phyloP scores from a whole-genome alignment of 2,888 invertebrate genomes.

The Drosophila falleni region DNA sequence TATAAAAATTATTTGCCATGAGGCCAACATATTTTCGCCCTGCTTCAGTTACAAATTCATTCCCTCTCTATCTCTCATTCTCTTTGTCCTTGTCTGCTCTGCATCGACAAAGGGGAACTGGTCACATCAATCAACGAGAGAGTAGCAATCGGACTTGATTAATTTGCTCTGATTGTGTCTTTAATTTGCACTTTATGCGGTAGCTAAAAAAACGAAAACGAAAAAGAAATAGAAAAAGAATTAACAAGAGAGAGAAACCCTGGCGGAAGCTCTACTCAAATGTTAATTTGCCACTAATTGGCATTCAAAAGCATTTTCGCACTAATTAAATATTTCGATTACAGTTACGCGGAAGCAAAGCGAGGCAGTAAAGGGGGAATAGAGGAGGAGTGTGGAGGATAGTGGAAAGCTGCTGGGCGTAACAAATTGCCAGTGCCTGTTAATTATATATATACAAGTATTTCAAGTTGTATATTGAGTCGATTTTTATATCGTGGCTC shows the following conservation, averaged over 20 bases:
- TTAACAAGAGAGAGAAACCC: constrained; percentile 9
- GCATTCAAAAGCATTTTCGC: constrained; percentile 81
- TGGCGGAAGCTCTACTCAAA: constrained; percentile 52
- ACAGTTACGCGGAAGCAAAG: constrained; percentile 41
- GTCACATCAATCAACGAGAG: constrained; percentile 70
- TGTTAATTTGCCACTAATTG: constrained; percentile 82
- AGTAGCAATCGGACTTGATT: constrained; percentile 73
- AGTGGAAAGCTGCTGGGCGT: constrained; percentile 1
- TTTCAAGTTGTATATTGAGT: constrained; percentile 28
- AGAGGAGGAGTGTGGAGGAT: neutral
- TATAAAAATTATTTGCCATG: constrained; percentile 56
- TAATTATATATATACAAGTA: constrained; percentile 50
- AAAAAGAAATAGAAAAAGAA: constrained; percentile 18
- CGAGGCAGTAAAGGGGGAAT: neutral
- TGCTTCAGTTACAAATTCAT: constrained; percentile 4
- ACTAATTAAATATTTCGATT: constrained; percentile 82
- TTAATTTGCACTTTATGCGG: constrained; percentile 69
- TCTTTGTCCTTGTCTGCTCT: neutral
- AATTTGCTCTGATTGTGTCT: constrained; percentile 80
- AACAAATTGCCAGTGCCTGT: constrained; percentile 35
- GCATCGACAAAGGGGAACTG: constrained; percentile 40
- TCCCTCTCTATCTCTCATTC: constrained; percentile 1
- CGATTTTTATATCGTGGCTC: constrained; percentile 49
- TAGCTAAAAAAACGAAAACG: constrained; percentile 15
- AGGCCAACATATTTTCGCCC: constrained; percentile 13